These are phyloP conservation scores for Ridgeia piscesae DNA, from an alignment of 1,140 invertebrate genomes.

Conservation along the genomic window DNA sequence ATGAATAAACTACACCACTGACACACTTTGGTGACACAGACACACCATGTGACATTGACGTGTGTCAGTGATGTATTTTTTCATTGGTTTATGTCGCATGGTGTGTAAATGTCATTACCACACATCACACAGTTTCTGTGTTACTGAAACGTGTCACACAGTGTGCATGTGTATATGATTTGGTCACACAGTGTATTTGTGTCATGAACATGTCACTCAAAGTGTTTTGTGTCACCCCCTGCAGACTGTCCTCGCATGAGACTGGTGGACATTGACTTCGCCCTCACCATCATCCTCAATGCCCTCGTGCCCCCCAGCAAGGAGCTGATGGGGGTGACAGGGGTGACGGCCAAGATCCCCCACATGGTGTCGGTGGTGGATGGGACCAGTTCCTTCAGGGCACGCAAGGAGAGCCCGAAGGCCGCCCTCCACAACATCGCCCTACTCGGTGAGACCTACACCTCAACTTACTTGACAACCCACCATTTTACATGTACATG, in stretches of 20 bases:
- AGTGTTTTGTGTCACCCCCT: constrained; percentile 29
- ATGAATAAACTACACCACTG: too few species aligned
- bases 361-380: constrained; percentile 13
- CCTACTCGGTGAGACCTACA: constrained; percentile 68
- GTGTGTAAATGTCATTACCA: too few species aligned
- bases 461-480: too few species aligned
- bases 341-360: background rate
- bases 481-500: too few species aligned
- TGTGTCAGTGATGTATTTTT: too few species aligned
- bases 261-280: constrained; percentile 86
- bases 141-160: too few species aligned
- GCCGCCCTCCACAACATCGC: constrained; percentile 69
- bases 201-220: too few species aligned
- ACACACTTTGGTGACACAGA: too few species aligned
- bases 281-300: constrained; percentile 84
- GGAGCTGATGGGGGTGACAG: constrained; percentile 13
- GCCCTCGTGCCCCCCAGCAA: constrained; percentile 73
- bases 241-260: constrained; percentile 85
- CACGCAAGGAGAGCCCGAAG: constrained; percentile 31
- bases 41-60: too few species aligned
- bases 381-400: constrained; percentile 28
- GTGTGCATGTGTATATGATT: too few species aligned
- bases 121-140: too few species aligned
- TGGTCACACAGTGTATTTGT: background rate
- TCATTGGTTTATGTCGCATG: too few species aligned